phyloP scores from a whole-genome alignment of 2,888 invertebrate genomes.

The Mimumesa dahlbomi region DNA sequence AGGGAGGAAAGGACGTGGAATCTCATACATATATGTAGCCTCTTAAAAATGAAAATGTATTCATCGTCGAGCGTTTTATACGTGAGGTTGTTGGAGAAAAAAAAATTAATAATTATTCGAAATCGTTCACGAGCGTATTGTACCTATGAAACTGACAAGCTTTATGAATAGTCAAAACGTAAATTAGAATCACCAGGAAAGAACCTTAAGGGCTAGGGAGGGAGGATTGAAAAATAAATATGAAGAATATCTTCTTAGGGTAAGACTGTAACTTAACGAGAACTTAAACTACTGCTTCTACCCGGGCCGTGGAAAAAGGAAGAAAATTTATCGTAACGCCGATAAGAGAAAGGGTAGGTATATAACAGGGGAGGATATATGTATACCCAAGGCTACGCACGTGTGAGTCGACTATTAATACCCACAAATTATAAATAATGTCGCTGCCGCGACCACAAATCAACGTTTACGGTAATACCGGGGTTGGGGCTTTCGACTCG shows the following conservation, averaged over 20 bases:
- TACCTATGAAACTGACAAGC: neutral
- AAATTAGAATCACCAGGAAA: too few relatives aligned
- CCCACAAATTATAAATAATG: conserved; percentile 75
- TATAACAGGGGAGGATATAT: conserved; percentile 19
- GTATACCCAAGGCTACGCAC: conserved; percentile 27
- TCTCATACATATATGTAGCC: conserved; percentile 31
- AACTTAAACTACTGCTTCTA: conserved; percentile 7
- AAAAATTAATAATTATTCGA: too few relatives aligned
- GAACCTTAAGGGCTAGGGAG: too few relatives aligned
- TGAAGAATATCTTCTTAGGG: neutral
- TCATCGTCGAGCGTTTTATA: conserved; percentile 2
- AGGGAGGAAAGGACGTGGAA: neutral
- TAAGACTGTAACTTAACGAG: neutral
- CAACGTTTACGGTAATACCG: conserved; percentile 74
- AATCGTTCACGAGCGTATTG: too few relatives aligned
- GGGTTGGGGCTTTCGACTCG: conserved; percentile 54
- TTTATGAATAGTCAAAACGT: too few relatives aligned
- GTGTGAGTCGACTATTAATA: conserved; percentile 65
- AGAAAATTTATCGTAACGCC: conserved; percentile 32
- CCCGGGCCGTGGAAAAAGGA: neutral
- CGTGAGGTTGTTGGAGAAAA: neutral
- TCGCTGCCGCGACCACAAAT: conserved; percentile 68
- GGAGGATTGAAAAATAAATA: neutral
- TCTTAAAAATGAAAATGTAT: conserved; percentile 26
- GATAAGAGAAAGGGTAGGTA: conserved; percentile 31